Evolutionary conservation across 2,797 vertebrate genomes (phyloP), one percentile per base, ranked within the genome.

Genomic region (Emydoidea blandingii): DNA sequence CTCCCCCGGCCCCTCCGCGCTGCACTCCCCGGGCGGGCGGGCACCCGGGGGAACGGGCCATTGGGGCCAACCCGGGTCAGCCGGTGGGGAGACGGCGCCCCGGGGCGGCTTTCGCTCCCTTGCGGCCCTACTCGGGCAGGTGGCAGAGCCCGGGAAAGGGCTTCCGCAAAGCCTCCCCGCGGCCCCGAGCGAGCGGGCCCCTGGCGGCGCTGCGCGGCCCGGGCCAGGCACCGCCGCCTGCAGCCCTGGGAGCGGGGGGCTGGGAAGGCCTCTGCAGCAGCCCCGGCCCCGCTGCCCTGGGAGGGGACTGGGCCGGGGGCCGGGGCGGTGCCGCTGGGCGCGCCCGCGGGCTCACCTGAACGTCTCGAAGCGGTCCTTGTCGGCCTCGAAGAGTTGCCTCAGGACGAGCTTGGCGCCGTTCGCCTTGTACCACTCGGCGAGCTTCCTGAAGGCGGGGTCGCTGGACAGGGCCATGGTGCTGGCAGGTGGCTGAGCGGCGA

Each of bases 301-400:
- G 85, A 65, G 72, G 49, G 0, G 81, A 57, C 76, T 49, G 34
- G 50, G 16, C 19, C 21, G 65, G 65, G 34, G 50, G 16, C 19
- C 21, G 65, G 65, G 31, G 34, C 6, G 25, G 11, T 7, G 41
- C 9, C 6, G 47, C 25, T 5, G 31, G 34, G 29, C 12, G 79
- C 1, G 29, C 34, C 44, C 8, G 74, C 3, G 25, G 34, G 29
- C 68, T 49, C 98, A 99, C 99, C 99, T 99, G 98, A 99, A 98
- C 81, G 98, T 99, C 95, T 93, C 97, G 98, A 99, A 99, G 72
- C 99, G 98, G 14, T 99, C 98, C 96, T 98, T 98, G 92, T 99
- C 99, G 21, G 97, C 90, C 16, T 99, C 98, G 94, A 99, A 99
- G 97, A 99, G 98, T 88, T 98, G 97, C 96, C 99, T 99, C 97